Conservation (phyloP, 2,797 vertebrate genomes). For the Clarias pachynema region DNA sequence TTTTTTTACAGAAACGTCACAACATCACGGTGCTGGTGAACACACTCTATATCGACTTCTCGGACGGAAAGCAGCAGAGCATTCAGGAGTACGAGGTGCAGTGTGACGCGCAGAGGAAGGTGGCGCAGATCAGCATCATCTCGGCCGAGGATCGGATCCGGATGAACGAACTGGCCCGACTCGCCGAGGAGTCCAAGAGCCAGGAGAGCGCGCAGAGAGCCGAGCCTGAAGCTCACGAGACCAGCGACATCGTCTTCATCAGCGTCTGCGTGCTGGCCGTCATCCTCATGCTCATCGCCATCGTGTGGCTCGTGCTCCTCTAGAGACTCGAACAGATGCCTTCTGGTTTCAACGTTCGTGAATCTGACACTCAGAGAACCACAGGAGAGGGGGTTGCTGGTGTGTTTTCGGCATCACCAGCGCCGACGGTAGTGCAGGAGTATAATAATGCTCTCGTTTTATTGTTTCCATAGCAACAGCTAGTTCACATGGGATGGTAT, state of each 20-base stretch:
- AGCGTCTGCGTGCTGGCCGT: constrained; percentile 95
- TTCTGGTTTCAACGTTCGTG: not conserved
- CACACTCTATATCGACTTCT: constrained; percentile 90
- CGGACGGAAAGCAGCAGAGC: constrained; percentile 73
- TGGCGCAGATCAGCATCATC: constrained; percentile 85
- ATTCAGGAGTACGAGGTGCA: constrained; percentile 87
- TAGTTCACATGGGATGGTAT: no score
- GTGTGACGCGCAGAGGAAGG: constrained; percentile 89
- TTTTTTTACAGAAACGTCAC: constrained; percentile 82
- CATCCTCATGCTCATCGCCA: constrained; percentile 93
- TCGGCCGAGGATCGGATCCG: constrained; percentile 76
- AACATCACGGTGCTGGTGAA: constrained; percentile 90
- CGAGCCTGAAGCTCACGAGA: constrained; percentile 77
- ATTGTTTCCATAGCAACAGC: not conserved
- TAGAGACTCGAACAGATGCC: constrained; percentile 58
- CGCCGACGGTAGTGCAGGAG: not conserved
- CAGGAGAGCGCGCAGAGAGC: not conserved
- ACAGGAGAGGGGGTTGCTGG: no score
- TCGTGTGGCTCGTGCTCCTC: constrained; percentile 91
- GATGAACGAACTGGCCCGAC: constrained; percentile 78
- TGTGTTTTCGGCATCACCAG: not conserved
- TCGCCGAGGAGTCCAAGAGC: constrained; percentile 65
- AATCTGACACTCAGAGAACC: not conserved
- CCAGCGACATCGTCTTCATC: constrained; percentile 93
- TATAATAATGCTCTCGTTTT: not conserved